Evolutionary conservation across 2,113 vertebrate genomes (phyloP), one percentile per base, ranked within the genome.

Genomic region (Menidia beryllina): DNA sequence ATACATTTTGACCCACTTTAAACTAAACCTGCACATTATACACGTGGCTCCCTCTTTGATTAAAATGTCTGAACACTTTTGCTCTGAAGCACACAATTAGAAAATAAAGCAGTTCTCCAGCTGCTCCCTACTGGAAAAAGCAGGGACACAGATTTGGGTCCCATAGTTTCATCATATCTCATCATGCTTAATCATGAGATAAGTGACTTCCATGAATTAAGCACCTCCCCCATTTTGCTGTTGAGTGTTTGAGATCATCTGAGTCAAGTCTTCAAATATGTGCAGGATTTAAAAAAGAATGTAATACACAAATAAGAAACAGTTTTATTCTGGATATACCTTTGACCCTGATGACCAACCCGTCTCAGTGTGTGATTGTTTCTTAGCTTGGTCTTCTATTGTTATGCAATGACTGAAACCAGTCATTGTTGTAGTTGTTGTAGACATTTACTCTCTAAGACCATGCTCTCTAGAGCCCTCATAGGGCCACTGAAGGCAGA

Each of bases 131-230:
- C 6, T 25, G 13, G 7, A 25, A n/a, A n/a, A n/a, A 51, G 8
- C 17, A 41, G 20, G 27, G 4, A n/a, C 21, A 51, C 1, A 15
- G 0, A 20, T 14, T 7, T 27, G 24, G 52, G 12, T 8, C 20
- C 3, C 12, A 20, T n/a, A n/a, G n/a, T n/a, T n/a, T n/a, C n/a
- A 21, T 45, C 5, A 60, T 10, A n/a, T 0, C 23, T 68, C 51
- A 47, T 7, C 12, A n/a, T 24, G 25, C 30, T 39, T 26, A 14
- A 48, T 75, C 30, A 68, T 59, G 53, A 54, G 19, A 61, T 30
- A 20, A 34, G 30, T 8, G 30, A 34, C 30, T 34, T 34, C 30
- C 9, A 7, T 20, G 25, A 24, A 5, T 68, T 5, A 20, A 41
- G 26, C 27, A 58, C 69, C 69, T 73, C 21, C 43, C 63, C 4